Base-by-base conservation (phyloP, 2,888 invertebrate genomes). In the Zootermopsis nevadensis region DNA sequence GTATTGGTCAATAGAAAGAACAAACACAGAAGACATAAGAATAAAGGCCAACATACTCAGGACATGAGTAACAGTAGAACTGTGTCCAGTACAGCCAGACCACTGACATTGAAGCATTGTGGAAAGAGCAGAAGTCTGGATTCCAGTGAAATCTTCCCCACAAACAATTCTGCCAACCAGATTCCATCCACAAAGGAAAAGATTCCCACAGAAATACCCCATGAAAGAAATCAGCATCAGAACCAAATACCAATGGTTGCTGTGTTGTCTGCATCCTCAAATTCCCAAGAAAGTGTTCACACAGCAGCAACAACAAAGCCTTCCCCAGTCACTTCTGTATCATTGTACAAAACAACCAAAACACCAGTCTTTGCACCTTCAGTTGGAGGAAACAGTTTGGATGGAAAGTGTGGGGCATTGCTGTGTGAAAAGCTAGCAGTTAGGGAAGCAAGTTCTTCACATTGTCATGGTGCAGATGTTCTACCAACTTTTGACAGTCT, bases 121-220 rank as follows among this genome's bases (percentile, higher is more conserved):
- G 95, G 95, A 0, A 95, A 96, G 88, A 96, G 96, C 0, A 94
- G 94, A 86, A 97, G 96, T 87, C 90, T 97, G 67, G 97, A 97
- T 88, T 97, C 96, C 0, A 95, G 96, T 87, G 96, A 96, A 88
- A 91, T 96, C 86, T 92, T 95, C 77, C 92, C 93, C 10, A 90
- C 67, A n/a, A 67, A 31, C 48, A 55, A 31, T 33, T n/a, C 35
- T n/a, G n/a, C 35, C 31, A 33, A 53, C 55, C 53, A 48, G 27
- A 33, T 53, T 30, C 74, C 81, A 33, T 81, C 81, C 53, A 74
- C 38, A 38, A 74, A 24, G 22, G 74, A 38, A n/a, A 74, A 74
- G 2, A 22, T 24, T 74, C 74, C 38, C 7, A 74, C 74, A 74
- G 33, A 74, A 38, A 1, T 38, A 33, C 8, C 42, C 12, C 35